Percentiles rank a stretch among this genome's conserved stretches.
Conservation (phyloP, 2,888 invertebrate genomes). For the Xiphydria camelus region DNA sequence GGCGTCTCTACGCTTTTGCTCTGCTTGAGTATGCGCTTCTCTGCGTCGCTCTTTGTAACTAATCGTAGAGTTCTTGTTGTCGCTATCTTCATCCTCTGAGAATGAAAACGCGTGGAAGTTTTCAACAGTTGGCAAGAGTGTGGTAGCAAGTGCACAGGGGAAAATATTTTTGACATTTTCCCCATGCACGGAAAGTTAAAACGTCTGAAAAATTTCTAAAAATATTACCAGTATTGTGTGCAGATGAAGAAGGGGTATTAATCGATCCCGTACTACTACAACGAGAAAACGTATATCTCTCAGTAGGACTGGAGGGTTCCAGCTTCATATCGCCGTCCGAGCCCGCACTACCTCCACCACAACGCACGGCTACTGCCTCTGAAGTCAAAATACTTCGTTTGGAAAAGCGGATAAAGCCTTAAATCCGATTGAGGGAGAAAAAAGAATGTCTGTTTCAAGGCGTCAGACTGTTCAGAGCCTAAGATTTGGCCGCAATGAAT, state of each 20-base stretch:
- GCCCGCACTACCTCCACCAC: slow-evolving; percentile 34
- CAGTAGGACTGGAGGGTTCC: slow-evolving; percentile 65
- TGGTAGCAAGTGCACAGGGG: background rate
- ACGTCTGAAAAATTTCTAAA: background rate
- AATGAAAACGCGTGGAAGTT: too few relatives aligned
- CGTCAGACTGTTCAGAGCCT: too few relatives aligned
- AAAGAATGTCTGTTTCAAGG: too few relatives aligned
- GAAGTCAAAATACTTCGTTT: slow-evolving; percentile 4
- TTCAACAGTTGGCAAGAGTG: slow-evolving; percentile 3
- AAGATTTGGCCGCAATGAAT: too few relatives aligned
- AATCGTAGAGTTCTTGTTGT: slow-evolving; percentile 66
- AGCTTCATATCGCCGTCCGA: slow-evolving; percentile 58
- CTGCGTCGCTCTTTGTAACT: slow-evolving; percentile 92
- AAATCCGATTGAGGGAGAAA: too few relatives aligned
- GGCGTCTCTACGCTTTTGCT: slow-evolving; percentile 94
- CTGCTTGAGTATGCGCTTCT: slow-evolving; percentile 95
- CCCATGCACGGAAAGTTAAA: background rate
- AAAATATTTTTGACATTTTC: slow-evolving; percentile 1
- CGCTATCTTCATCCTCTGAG: slow-evolving; percentile 69
- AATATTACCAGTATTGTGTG: slow-evolving; percentile 74
- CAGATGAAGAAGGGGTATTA: slow-evolving; percentile 77
- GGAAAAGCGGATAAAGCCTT: too few relatives aligned
- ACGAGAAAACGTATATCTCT: slow-evolving; percentile 68
- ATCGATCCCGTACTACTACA: slow-evolving; percentile 79
- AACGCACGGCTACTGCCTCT: slow-evolving; percentile 21